Conservation (phyloP, 2,113 vertebrate species). For the Boulengeromyrus knoepffleri region DNA sequence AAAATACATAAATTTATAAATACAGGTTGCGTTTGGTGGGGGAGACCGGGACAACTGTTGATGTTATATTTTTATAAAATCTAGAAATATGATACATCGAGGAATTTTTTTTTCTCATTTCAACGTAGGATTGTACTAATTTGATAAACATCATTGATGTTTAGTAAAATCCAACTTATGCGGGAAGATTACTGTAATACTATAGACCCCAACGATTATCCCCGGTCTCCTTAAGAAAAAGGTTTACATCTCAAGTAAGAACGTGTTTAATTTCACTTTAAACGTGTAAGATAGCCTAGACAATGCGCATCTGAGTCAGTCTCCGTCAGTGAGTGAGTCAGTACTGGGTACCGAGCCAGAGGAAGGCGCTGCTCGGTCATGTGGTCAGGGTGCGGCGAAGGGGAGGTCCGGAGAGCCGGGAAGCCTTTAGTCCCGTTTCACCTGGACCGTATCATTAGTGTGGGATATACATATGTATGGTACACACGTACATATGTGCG, state of each 20-base stretch:
- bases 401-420: slow-evolving; percentile 11
- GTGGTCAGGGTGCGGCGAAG: slow-evolving; percentile 32
- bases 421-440: slow-evolving; percentile 26
- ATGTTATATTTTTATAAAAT: not conserved
- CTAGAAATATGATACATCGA: not conserved
- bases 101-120: not conserved
- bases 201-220: not conserved
- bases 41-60: not conserved
- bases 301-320: not conserved
- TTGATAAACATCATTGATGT: not conserved
- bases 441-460: not conserved
- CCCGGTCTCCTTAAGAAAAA: not conserved
- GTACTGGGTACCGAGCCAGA: not conserved
- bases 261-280: not conserved
- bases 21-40: not conserved
- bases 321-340: not conserved
- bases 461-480: not conserved
- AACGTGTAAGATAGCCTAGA: not conserved
- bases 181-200: not conserved
- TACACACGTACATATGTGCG: not conserved
- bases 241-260: not conserved
- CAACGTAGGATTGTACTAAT: not conserved
- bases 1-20: not conserved
- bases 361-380: slow-evolving; percentile 18
- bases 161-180: not conserved